Base-by-base conservation (phyloP, 2,113 vertebrate genomes). In the Pogona vitticeps region DNA sequence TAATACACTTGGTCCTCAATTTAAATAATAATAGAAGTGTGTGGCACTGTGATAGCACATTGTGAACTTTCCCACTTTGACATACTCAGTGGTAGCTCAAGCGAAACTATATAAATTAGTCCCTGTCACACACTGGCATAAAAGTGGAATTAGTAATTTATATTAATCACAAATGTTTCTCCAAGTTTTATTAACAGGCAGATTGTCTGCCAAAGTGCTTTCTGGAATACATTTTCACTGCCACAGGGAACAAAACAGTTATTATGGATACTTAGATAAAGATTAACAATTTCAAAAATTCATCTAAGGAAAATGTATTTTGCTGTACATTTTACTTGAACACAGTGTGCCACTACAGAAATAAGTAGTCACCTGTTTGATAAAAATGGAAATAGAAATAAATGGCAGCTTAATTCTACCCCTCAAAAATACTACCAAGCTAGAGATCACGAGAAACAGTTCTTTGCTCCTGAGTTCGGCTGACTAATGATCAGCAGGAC, bases 211-310 rank as follows among this genome's bases (percentile, higher is more conserved):
- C 95, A 95, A 93, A 95, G 93, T 92, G 92, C 94, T 95, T 96
- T 97, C 94, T 95, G 91, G 90, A 95, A 96, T 91, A 94, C 87
- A 40, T 94, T 95, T 95, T 93, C 92, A 65, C 93, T 94, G 93
- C 93, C 94, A 94, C 86, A 82, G 92, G 94, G 93, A 95, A 94
- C 91, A 96, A 94, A 95, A 90, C 80, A 86, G 92, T 94, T 94
- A 95, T 96, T 96, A 94, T 95, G 94, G 90, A 65, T 95, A 94
- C 95, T 97, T 96, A 97, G 95, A 97, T 97, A 97, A 97, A 97
- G 97, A 98, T 97, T 90, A 98, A 97, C 91, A 56, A 91, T 96
- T 97, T 97, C 90, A 98, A 97, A 91, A 56, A 91, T 96, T 97
- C 94, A 93, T 95, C 95, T 94, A 90, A 94, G 75, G 96, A 95